These are phyloP conservation scores for Hedychridium roseum DNA, from an alignment of 2,888 invertebrate genomes.

Conservation along the genomic window DNA sequence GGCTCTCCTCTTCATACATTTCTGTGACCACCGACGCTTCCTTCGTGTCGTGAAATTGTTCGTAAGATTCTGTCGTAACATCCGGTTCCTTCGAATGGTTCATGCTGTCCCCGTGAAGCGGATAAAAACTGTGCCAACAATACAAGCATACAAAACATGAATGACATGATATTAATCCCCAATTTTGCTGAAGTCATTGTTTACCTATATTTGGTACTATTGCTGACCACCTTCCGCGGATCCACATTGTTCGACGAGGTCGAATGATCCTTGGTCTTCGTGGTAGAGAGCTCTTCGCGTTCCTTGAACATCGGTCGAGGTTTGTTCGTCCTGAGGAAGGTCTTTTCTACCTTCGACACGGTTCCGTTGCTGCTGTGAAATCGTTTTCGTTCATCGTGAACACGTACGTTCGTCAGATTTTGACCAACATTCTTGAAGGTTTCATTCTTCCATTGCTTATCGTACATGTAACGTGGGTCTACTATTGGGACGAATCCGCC, in stretches of 20 bases:
- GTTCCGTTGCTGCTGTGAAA: slow-evolving; percentile 43
- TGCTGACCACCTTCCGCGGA: slow-evolving; percentile 15
- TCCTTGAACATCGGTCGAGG: slow-evolving; percentile 25
- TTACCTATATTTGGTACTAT: slow-evolving; percentile 24
- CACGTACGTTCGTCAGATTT: slow-evolving; percentile 34
- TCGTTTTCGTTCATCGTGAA: slow-evolving; percentile 33
- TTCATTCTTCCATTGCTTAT: slow-evolving; percentile 29
- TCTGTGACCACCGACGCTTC: slow-evolving; percentile 41
- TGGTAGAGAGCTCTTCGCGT: slow-evolving; percentile 32
- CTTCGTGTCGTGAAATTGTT: slow-evolving; percentile 32
- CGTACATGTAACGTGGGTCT: slow-evolving; percentile 59
- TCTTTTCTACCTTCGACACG: slow-evolving; percentile 43
- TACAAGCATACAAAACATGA: neutral
- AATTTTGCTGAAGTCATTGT: too few species aligned
- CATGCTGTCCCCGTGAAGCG: too few species aligned
- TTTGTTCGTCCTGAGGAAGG: slow-evolving; percentile 17
- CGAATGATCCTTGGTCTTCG: slow-evolving; percentile 6
- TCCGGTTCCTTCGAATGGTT: neutral
- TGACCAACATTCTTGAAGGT: slow-evolving; percentile 15
- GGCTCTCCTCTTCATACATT: slow-evolving; percentile 37
- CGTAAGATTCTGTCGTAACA: slow-evolving; percentile 10
- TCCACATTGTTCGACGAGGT: slow-evolving; percentile 18
- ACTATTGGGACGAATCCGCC: slow-evolving; percentile 79
- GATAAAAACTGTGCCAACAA: neutral
- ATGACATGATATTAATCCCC: too few species aligned